Evolutionary conservation across 2,888 invertebrate species (phyloP).

Genomic region (Apamea monoglypha): DNA sequence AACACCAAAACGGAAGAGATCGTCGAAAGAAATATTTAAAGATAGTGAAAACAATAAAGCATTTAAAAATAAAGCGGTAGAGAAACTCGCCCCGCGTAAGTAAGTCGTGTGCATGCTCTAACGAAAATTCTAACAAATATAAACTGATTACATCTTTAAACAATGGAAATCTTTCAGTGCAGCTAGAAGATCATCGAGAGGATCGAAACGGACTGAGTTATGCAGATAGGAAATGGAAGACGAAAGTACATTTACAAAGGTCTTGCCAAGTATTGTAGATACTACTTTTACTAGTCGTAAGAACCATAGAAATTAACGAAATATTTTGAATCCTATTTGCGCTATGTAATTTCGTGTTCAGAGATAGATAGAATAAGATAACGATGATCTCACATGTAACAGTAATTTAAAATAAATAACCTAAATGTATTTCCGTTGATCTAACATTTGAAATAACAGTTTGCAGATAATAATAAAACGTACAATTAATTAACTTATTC

Average conservation of each 20-base stretch:
- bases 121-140: constrained; percentile 78
- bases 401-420: constrained; percentile 62
- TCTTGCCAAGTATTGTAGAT: constrained; percentile 85
- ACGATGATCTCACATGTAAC: constrained; percentile 85
- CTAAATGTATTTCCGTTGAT: constrained; percentile 46
- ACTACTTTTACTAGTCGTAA: constrained; percentile 72
- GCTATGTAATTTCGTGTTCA: constrained; percentile 54
- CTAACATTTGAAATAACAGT: constrained; percentile 60
- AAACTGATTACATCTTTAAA: constrained; percentile 78
- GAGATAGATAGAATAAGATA: constrained; percentile 74
- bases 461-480: constrained; percentile 64
- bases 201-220: constrained; percentile 76
- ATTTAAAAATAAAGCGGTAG: constrained; percentile 76
- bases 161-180: constrained; percentile 87
- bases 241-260: constrained; percentile 79
- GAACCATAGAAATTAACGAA: constrained; percentile 60
- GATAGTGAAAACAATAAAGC: constrained; percentile 76
- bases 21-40: constrained; percentile 74
- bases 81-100: constrained; percentile 87
- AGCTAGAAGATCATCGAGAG: constrained; percentile 82
- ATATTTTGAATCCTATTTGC: constrained; percentile 63
- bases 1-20: constrained; percentile 77
- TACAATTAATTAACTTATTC: constrained; percentile 48
- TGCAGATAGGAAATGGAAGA: constrained; percentile 80
- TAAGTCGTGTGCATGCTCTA: constrained; percentile 85